Evolutionary conservation across 2,888 invertebrate species (phyloP).

Genomic region (Anorthoa munda): DNA sequence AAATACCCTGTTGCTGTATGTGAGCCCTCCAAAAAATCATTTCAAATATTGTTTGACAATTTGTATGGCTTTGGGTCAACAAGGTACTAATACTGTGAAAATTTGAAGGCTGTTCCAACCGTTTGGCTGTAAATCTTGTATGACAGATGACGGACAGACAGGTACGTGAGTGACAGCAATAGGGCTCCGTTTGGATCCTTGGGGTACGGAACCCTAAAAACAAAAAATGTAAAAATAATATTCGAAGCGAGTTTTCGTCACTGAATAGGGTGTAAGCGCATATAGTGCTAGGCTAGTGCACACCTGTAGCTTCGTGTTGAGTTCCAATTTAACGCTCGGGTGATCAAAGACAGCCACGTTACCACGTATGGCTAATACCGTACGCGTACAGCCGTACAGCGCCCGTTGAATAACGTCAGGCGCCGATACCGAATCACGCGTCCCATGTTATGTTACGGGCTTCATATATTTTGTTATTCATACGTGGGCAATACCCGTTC

Average conservation of each 20-base stretch:
- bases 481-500: not conserved
- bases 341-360: constrained; percentile 82
- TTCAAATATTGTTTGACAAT: too few species aligned
- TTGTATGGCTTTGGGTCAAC: too few species aligned
- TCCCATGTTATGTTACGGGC: constrained; percentile 20
- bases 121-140: too few species aligned
- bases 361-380: constrained; percentile 58
- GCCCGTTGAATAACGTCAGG: constrained; percentile 52
- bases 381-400: constrained; percentile 59
- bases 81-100: too few species aligned
- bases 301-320: constrained; percentile 76
- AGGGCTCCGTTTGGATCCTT: too few species aligned
- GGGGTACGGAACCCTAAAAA: too few species aligned
- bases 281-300: constrained; percentile 77
- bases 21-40: too few species aligned
- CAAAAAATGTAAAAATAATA: constrained; percentile 23
- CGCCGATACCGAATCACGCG: constrained; percentile 39
- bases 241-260: constrained; percentile 52
- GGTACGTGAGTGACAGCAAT: too few species aligned
- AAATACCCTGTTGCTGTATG: too few species aligned
- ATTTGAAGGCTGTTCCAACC: too few species aligned
- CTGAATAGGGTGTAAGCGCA: constrained; percentile 58
- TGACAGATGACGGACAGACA: too few species aligned
- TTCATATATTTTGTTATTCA: not conserved
- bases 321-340: constrained; percentile 84